A percentile compares a stretch with the other conserved stretches of the same genome.
These are phyloP conservation scores for Ceyx cyanopectus DNA, from an alignment of 2,113 vertebrate species.

Conservation along the genomic window DNA sequence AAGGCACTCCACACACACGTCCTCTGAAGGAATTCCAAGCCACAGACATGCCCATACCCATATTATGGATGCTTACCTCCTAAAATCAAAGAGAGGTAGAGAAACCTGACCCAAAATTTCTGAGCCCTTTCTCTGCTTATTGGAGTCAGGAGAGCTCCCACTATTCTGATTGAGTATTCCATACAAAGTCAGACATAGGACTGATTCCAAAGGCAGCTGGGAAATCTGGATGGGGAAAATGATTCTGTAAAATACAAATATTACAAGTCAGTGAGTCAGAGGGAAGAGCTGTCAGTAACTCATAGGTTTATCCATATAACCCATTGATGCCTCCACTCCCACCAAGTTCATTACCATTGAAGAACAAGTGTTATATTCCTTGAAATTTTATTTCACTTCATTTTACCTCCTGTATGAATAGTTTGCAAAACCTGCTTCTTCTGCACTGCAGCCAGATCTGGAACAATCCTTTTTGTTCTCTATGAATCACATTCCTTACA, in stretches of 20 bases:
- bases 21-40: not conserved
- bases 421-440: not conserved
- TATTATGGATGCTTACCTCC: conserved; percentile 79
- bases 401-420: not conserved
- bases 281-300: conserved; percentile 23
- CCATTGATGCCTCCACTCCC: not conserved
- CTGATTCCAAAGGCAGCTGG: conserved; percentile 92
- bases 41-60: not conserved
- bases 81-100: conserved; percentile 94
- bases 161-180: conserved; percentile 91
- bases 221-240: conserved; percentile 95
- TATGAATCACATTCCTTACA: not conserved
- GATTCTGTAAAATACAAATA: conserved; percentile 81
- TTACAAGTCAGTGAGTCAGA: conserved; percentile 35
- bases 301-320: not conserved
- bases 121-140: conserved; percentile 92
- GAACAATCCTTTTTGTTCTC: not conserved
- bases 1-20: not conserved
- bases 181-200: conserved; percentile 89
- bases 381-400: not conserved
- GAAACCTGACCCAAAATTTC: conserved; percentile 93
- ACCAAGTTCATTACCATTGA: not conserved
- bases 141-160: conserved; percentile 92
- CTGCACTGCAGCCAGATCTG: not conserved
- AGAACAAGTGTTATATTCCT: not conserved